Evolutionary conservation across 2,888 invertebrate genomes (phyloP).

Genomic region (Chrysotoxum bicinctum): DNA sequence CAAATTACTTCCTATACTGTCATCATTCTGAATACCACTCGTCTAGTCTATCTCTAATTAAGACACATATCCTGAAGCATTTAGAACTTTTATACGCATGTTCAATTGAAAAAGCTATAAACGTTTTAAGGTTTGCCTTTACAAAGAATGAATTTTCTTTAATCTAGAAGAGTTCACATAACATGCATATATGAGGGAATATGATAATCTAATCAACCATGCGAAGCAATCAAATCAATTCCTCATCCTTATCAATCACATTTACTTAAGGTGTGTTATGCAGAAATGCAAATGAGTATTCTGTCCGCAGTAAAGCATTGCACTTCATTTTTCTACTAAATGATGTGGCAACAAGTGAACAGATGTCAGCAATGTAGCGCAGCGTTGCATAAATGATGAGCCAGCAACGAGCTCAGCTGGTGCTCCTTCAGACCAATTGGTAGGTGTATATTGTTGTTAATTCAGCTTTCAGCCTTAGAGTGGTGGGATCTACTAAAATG

Average conservation of each 20-base stretch:
- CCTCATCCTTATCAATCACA: conserved; percentile 68
- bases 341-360: conserved; percentile 71
- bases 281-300: conserved; percentile 70
- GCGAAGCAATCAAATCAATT: conserved; percentile 21
- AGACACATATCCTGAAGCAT: no score
- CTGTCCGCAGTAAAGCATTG: conserved; percentile 49
- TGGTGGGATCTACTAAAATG: conserved; percentile 17
- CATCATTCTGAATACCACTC: no score
- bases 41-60: no score
- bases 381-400: conserved; percentile 71
- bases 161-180: neutral
- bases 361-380: conserved; percentile 65
- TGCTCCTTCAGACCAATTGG: conserved; percentile 7
- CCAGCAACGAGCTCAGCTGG: conserved; percentile 17
- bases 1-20: no score
- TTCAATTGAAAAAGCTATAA: neutral
- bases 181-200: neutral
- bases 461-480: conserved; percentile 24
- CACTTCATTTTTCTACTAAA: conserved; percentile 69
- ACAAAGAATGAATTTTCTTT: neutral
- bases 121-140: neutral
- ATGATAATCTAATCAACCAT: conserved; percentile 52
- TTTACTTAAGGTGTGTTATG: conserved; percentile 66
- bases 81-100: no score
- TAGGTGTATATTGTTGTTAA: conserved; percentile 13